Conservation (phyloP, 1,140 invertebrate species). For the Panulirus ornatus region DNA sequence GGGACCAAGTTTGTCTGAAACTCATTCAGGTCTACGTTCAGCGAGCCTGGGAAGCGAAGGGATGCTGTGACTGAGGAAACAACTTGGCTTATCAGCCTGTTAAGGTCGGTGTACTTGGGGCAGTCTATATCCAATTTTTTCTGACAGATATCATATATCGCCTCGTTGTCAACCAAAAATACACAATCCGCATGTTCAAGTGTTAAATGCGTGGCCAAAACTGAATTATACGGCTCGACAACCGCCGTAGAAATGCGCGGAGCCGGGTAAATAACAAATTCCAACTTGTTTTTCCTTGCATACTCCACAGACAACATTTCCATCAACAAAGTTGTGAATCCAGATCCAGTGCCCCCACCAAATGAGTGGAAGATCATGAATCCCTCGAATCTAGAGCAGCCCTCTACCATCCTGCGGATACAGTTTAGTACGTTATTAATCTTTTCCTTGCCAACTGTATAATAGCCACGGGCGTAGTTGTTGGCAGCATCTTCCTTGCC, state of each 20-base stretch:
- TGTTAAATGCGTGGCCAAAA: neutral
- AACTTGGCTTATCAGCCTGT: neutral
- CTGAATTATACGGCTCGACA: neutral
- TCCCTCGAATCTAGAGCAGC: slow-evolving; percentile 6
- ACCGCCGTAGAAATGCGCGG: neutral
- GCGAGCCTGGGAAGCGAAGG: neutral
- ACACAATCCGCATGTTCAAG: neutral
- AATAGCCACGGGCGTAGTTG: slow-evolving; percentile 1
- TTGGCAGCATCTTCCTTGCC: slow-evolving; percentile 18
- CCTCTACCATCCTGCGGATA: neutral
- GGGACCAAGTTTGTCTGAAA: neutral
- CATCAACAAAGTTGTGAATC: slow-evolving; percentile 36
- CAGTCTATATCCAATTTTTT: neutral
- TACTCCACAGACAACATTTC: slow-evolving; percentile 29
- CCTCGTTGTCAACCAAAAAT: neutral
- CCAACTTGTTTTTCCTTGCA: neutral
- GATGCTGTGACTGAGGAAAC: neutral
- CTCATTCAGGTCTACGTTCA: neutral
- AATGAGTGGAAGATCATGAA: slow-evolving; percentile 48
- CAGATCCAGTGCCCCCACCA: slow-evolving; percentile 45
- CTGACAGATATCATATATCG: neutral
- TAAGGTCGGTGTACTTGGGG: neutral
- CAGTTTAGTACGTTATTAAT: neutral
- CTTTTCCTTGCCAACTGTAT: neutral
- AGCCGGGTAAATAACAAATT: neutral